Evolutionary conservation across 2,888 invertebrate genomes (phyloP).

Genomic region (Microchrysa polita): DNA sequence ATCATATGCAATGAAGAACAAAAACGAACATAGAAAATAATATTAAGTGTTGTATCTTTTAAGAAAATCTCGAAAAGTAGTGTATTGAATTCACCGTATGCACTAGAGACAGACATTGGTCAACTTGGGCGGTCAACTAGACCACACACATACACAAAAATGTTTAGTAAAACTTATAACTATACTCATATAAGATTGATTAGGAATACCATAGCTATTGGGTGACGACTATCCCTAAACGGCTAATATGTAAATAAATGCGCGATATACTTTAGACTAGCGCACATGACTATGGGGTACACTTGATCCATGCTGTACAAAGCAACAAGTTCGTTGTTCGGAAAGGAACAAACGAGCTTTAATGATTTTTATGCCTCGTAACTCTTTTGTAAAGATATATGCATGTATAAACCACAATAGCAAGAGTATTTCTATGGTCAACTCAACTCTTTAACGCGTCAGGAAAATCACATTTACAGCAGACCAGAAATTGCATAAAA

Average conservation of each 20-base stretch:
- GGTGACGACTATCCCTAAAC: conserved; percentile 34
- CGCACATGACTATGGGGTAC: conserved; percentile 1
- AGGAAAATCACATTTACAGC: too few species aligned
- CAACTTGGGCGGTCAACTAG: conserved; percentile 33
- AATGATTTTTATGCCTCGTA: conserved; percentile 34
- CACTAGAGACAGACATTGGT: background rate
- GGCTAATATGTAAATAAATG: conserved; percentile 40
- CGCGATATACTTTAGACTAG: background rate
- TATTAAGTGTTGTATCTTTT: conserved; percentile 17
- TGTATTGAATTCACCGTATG: conserved; percentile 22
- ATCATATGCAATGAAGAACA: too few species aligned
- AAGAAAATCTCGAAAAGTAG: conserved; percentile 25
- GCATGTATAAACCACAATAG: too few species aligned
- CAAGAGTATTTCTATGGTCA: too few species aligned
- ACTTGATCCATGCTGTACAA: too few species aligned
- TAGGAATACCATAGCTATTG: conserved; percentile 29
- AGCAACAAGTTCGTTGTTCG: background rate
- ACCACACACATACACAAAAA: conserved; percentile 37
- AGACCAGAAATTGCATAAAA: too few species aligned
- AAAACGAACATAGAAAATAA: too few species aligned
- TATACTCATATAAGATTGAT: conserved; percentile 33
- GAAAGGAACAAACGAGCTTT: conserved; percentile 28
- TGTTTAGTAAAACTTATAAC: background rate
- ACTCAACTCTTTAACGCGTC: too few species aligned
- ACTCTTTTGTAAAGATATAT: conserved; percentile 7